Base-by-base conservation (phyloP, 2,888 invertebrate genomes). In the Cephonodes hylas region DNA sequence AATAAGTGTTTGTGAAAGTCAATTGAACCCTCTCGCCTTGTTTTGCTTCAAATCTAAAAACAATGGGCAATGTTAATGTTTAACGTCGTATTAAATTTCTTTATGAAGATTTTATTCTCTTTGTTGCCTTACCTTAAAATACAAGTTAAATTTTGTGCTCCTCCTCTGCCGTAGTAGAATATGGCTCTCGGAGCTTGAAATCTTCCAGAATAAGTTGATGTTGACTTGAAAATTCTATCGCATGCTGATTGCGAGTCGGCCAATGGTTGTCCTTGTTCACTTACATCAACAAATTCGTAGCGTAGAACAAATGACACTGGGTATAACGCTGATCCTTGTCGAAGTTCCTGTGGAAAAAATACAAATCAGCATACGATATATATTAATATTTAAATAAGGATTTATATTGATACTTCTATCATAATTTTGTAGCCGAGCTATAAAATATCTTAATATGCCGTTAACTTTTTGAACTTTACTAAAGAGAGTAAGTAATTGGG, bases 91-190 rank as follows among this genome's bases (percentile, higher is more conserved):
- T 45, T 20, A 10, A 20, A 27, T 42, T n/a, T 22, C 10, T 45
- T 25, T 15, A 59, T 45, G 23, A 38, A 0, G 27, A 48, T 27
- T 15, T 15, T 7, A 8, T 27, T 48, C 0, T 20, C 1, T 6
- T 22, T n/a, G 7, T 0, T 60, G n/a, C 6, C 68, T 73, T 81
- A 91, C 91, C 95, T 94, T 76, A 96, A 94, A 66, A 95, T 93
- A 82, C 97, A 97, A 64, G 94, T 95, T 61, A 97, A 86, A 79
- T 96, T 95, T 77, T 94, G 94, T 20, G 96, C 94, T 1, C 97
- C 97, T 13, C 97, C 97, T 72, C 97, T 93, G 1, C 97, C 97
- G 77, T 95, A 97, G 77, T 96, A 94, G 86, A 97, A 97, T 60
- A 96, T 96, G 71, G 96, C 96, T 73, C 95, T 93, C 6, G 96